A percentile compares a stretch with the other conserved stretches of the same genome.
phyloP scores from a whole-genome alignment of 2,888 invertebrate genomes.

The Dioctria linearis region DNA sequence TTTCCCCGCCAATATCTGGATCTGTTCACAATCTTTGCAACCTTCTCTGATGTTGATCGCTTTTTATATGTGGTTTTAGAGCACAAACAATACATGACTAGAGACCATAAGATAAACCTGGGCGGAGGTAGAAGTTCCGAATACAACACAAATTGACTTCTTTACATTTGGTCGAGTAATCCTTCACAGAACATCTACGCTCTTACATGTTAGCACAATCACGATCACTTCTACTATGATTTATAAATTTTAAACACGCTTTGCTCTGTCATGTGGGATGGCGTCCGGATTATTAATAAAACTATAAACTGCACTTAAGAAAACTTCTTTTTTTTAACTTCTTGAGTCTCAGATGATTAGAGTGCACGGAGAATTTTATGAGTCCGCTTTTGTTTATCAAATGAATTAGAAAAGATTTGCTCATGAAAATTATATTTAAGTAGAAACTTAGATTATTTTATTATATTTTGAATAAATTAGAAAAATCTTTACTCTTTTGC shows the following conservation, averaged over 20 bases:
- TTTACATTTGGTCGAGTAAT: not conserved
- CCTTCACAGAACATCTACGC: not conserved
- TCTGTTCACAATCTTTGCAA: not conserved
- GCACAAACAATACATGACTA: not conserved
- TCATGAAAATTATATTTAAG: too few species aligned
- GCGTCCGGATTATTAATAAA: slow-evolving; percentile 22
- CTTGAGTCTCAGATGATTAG: too few species aligned
- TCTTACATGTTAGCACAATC: slow-evolving; percentile 22
- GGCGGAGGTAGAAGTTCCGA: not conserved
- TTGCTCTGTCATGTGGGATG: not conserved
- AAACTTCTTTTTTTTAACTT: too few species aligned
- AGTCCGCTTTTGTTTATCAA: too few species aligned
- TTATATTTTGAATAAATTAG: too few species aligned
- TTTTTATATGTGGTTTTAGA: not conserved
- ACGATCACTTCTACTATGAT: slow-evolving; percentile 34
- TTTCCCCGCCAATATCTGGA: not conserved
- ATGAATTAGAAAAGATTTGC: too few species aligned
- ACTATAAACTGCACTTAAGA: not conserved
- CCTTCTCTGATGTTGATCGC: not conserved
- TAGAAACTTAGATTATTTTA: too few species aligned
- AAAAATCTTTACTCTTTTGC: too few species aligned
- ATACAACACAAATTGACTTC: slow-evolving; percentile 16
- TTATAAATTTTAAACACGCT: slow-evolving; percentile 23
- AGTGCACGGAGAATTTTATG: too few species aligned
- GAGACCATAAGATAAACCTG: not conserved